A percentile compares a stretch with the other conserved stretches of the same genome.
Evolutionary conservation across 2,113 vertebrate genomes (phyloP).

Genomic region (Hypomesus transpacificus): DNA sequence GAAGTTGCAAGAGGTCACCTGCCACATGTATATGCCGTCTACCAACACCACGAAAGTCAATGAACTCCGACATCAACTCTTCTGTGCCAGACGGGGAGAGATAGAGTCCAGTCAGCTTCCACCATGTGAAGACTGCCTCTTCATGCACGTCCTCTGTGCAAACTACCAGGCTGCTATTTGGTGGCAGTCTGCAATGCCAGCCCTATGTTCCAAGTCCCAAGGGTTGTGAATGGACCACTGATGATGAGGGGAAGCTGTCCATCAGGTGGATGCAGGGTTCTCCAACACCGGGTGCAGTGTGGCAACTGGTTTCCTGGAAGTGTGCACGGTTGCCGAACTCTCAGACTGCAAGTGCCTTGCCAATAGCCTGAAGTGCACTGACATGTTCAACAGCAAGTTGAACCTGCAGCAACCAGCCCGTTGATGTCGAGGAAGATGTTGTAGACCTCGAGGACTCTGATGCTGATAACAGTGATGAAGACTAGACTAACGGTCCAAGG

Average conservation of each 20-base stretch:
- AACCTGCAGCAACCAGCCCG: no score
- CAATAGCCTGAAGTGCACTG: no score
- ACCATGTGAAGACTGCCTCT: neutral
- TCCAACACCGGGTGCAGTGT: neutral
- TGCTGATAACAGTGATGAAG: no score
- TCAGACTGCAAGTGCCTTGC: no score
- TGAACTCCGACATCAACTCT: neutral
- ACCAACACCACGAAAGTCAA: neutral
- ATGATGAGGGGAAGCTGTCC: neutral
- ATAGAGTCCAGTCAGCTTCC: neutral
- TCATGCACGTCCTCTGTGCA: neutral
- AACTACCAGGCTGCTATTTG: conserved; percentile 1
- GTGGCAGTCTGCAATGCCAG: neutral
- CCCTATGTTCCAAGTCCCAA: neutral
- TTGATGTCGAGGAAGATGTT: no score
- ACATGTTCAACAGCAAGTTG: no score
- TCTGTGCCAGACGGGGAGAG: neutral
- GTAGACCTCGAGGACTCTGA: no score
- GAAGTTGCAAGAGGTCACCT: neutral
- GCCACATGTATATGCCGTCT: neutral
- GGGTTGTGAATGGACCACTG: neutral
- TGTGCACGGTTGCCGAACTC: no score
- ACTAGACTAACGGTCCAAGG: no score
- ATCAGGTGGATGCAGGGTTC: neutral
- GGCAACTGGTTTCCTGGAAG: neutral